phyloP scores from a whole-genome alignment of 2,888 invertebrate genomes.

The Drosophila nr. perissopoda region DNA sequence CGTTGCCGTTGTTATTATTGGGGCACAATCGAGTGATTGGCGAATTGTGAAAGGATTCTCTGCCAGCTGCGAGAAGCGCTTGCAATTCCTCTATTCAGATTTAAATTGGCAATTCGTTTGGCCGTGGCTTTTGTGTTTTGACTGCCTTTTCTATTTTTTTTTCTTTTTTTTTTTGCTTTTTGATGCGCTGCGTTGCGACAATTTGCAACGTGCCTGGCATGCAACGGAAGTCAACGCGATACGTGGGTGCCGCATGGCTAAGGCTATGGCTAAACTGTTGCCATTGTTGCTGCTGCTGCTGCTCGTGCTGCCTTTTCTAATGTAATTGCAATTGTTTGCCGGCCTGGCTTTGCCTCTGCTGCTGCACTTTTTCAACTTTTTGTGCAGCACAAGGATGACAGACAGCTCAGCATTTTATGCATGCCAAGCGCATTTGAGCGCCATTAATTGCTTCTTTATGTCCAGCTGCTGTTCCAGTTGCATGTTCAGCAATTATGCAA shows the following conservation, averaged over 20 bases:
- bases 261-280: slow-evolving; percentile 45
- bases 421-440: slow-evolving; percentile 82
- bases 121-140: slow-evolving; percentile 64
- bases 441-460: slow-evolving; percentile 82
- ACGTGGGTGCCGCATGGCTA: slow-evolving; percentile 65
- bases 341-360: slow-evolving; percentile 42
- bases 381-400: slow-evolving; percentile 15
- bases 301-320: slow-evolving; percentile 64
- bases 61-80: slow-evolving; percentile 25
- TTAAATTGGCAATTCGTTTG: slow-evolving; percentile 78
- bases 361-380: slow-evolving; percentile 46
- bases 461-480: slow-evolving; percentile 53
- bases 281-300: slow-evolving; percentile 36
- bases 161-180: slow-evolving; percentile 16
- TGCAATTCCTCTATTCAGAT: slow-evolving; percentile 80
- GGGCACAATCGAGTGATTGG: slow-evolving; percentile 65
- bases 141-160: background rate
- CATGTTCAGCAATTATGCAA: slow-evolving; percentile 82
- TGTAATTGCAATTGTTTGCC: slow-evolving; percentile 79
- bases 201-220: slow-evolving; percentile 78
- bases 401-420: slow-evolving; percentile 75
- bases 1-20: slow-evolving; percentile 48
- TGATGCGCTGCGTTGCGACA: slow-evolving; percentile 66
- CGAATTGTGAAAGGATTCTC: slow-evolving; percentile 66
- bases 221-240: slow-evolving; percentile 72